Conservation (phyloP, 2,113 vertebrate species). For the Prunella fulvescens region DNA sequence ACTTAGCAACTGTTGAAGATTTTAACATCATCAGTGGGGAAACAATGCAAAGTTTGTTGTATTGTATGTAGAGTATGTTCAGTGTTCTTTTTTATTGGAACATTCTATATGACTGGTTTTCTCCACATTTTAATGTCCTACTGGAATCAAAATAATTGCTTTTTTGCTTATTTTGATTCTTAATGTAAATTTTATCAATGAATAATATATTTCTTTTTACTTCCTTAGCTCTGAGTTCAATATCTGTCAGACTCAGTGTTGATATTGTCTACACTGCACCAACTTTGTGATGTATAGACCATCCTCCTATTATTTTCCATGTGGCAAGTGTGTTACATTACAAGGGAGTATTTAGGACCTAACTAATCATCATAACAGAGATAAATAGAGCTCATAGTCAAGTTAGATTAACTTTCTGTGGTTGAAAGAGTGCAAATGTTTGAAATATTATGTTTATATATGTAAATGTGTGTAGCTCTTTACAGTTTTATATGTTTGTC, state of each 20-base stretch:
- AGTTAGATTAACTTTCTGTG: background rate
- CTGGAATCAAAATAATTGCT: background rate
- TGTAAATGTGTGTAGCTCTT: background rate
- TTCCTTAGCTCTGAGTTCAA: constrained; percentile 39
- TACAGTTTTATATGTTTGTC: background rate
- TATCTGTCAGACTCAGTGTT: constrained; percentile 7
- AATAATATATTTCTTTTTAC: constrained; percentile 26
- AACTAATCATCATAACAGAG: background rate
- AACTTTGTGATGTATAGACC: constrained; percentile 23
- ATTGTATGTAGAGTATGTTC: background rate
- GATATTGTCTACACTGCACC: background rate
- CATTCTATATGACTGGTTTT: background rate
- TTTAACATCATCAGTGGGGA: background rate
- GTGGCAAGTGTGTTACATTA: background rate
- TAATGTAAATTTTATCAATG: background rate
- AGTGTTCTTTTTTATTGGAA: background rate
- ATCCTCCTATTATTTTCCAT: background rate
- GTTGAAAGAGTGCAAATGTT: background rate
- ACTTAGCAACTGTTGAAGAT: background rate
- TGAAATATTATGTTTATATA: background rate
- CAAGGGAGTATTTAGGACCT: background rate
- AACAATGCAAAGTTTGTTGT: background rate
- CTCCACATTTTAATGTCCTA: background rate
- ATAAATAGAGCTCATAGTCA: background rate
- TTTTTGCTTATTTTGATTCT: background rate